Evolutionary conservation across 2,888 invertebrate species (phyloP).

Genomic region (Isotomurus palustris): DNA sequence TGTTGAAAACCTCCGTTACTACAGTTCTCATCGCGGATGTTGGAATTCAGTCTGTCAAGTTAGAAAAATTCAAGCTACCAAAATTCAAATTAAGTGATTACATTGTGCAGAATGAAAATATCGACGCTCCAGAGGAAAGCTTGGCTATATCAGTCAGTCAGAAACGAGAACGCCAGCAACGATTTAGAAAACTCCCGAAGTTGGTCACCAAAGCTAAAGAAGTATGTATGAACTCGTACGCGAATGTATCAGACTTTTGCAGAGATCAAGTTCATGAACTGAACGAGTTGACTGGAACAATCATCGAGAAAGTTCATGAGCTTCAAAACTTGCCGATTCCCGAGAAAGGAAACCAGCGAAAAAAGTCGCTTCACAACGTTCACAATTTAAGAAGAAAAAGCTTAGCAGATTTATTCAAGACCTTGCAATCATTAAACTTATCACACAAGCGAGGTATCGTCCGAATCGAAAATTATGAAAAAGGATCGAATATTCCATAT

Average conservation of each 20-base stretch:
- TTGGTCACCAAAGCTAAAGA: conserved; percentile 21
- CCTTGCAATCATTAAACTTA: conserved; percentile 64
- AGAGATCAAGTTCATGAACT: conserved; percentile 14
- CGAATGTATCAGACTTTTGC: conserved; percentile 11
- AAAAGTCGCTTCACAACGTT: conserved; percentile 63
- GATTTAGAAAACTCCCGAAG: conserved; percentile 30
- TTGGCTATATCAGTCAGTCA: conserved; percentile 5
- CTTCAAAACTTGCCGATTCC: conserved; percentile 54
- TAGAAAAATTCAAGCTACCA: conserved; percentile 12
- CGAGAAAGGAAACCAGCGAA: conserved; percentile 52
- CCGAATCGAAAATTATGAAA: conserved; percentile 43
- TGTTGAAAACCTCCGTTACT: conserved; percentile 31
- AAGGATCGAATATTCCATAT: conserved; percentile 48
- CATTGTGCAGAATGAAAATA: neutral
- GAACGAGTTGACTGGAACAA: conserved; percentile 32
- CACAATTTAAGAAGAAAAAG: conserved; percentile 80
- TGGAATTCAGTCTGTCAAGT: conserved; percentile 15
- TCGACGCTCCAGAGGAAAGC: conserved; percentile 18
- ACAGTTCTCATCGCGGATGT: conserved; percentile 32
- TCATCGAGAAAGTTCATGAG: conserved; percentile 37
- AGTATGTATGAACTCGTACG: conserved; percentile 15
- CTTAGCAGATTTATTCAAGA: conserved; percentile 78
- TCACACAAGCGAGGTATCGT: conserved; percentile 73
- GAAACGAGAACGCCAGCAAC: neutral
- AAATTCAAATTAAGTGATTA: conserved; percentile 5